These are phyloP conservation scores for Oryctolagus cuniculus DNA, from an alignment of 2,113 vertebrate species.

Conservation along the genomic window DNA sequence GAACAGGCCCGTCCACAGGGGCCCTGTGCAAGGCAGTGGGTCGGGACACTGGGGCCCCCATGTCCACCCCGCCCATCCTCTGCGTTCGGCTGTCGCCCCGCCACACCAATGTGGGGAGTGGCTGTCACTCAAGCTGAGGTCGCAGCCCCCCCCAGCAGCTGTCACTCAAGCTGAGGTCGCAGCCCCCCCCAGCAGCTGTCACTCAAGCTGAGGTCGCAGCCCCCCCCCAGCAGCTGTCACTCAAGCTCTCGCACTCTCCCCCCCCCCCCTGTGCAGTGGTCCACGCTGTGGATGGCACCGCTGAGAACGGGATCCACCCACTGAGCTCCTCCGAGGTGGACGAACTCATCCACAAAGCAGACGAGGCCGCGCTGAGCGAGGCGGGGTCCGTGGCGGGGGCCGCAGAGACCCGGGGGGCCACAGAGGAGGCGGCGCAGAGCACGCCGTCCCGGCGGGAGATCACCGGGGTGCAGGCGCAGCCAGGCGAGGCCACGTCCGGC, in stretches of 20 bases:
- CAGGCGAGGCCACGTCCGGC: background rate
- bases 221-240: too few species aligned
- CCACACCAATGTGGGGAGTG: too few species aligned
- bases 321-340: slow-evolving; percentile 96
- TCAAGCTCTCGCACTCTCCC: background rate
- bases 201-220: too few species aligned
- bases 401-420: background rate
- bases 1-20: too few species aligned
- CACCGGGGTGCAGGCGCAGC: slow-evolving; percentile 82
- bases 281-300: slow-evolving; percentile 91
- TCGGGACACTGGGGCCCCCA: too few species aligned
- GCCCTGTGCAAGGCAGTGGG: too few species aligned
- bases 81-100: too few species aligned
- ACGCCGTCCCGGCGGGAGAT: slow-evolving; percentile 88
- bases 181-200: too few species aligned
- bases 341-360: slow-evolving; percentile 95
- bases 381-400: background rate
- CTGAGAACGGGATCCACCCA: slow-evolving; percentile 91
- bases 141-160: too few species aligned
- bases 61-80: too few species aligned
- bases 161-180: too few species aligned
- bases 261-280: slow-evolving; percentile 90
- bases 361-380: slow-evolving; percentile 90
- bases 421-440: slow-evolving; percentile 51
- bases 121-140: too few species aligned